Evolutionary conservation across 2,888 invertebrate genomes (phyloP), one percentile per base, ranked within the genome.

Genomic region (Charanyca ferruginea): DNA sequence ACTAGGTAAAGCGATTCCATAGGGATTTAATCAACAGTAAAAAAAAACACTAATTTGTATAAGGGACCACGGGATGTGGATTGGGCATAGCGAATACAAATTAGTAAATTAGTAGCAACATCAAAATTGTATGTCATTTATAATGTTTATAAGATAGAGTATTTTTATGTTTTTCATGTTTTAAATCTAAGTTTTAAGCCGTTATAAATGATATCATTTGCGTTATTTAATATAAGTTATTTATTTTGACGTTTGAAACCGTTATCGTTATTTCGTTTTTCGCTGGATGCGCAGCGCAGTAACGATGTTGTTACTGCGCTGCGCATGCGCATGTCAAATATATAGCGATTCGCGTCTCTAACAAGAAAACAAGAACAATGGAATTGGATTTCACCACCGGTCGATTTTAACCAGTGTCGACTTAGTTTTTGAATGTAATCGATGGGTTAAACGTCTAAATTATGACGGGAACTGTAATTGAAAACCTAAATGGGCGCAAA

Each of bases 401-500:
- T 89, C 87, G 87, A 85, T 87, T 86, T 66, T 89, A 85, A 76
- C 73, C 84, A 76, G 77, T 71, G 79, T 83, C 76, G 79, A 81
- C 65, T 86, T 69, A 79, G 66, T 78, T 81, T 79, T 63, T 79
- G 73, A 66, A 83, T 86, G 83, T 80, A 60, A 80, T 78, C 69
- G 54, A 64, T 63, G 75, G 73, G 65, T 68, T 77, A 70, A 71
- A 77, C 76, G 77, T 60, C 64, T 67, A 59, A 69, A 92, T 87
- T 83, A 98, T 98, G 98, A 96, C 97, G 66, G 99, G 99, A 47
- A 99, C 99, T 45, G 98, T 99, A 83, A 97, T 99, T 73, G 99
- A 99, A 95, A 99, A 99, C 92, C 95, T 99, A 67, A 99, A 99
- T 93, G 99, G 98, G 59, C 97, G 97, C 81, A 99, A 99, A 94